Evolutionary conservation across 2,888 invertebrate genomes (phyloP).

Genomic region (Xylota segnis): DNA sequence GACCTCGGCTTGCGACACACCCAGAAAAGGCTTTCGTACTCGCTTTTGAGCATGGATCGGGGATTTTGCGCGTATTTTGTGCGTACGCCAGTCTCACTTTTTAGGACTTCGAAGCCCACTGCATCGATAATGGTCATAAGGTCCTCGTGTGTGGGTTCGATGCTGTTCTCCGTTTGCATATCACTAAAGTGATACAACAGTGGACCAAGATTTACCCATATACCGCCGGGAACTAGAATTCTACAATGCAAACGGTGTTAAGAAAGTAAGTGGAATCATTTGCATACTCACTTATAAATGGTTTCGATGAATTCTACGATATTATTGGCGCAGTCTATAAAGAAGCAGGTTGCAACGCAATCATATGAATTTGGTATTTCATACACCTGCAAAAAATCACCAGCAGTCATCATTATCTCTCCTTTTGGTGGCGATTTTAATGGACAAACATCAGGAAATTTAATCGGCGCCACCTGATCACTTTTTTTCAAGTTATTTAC

Average conservation of each 20-base stretch:
- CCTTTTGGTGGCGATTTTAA: slow-evolving; percentile 86
- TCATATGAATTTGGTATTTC: slow-evolving; percentile 86
- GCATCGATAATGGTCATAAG: slow-evolving; percentile 91
- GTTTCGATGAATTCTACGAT: slow-evolving; percentile 97
- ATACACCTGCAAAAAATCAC: slow-evolving; percentile 94
- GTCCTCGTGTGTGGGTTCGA: slow-evolving; percentile 96
- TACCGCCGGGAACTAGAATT: slow-evolving; percentile 94
- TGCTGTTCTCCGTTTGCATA: slow-evolving; percentile 93
- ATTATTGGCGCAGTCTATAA: slow-evolving; percentile 99
- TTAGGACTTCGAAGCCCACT: slow-evolving; percentile 92
- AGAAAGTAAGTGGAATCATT: background rate
- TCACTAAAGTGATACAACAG: slow-evolving; percentile 96
- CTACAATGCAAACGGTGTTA: slow-evolving; percentile 71
- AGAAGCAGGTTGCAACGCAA: slow-evolving; percentile 98
- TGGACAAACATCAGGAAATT: slow-evolving; percentile 96
- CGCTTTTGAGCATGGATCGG: slow-evolving; percentile 95
- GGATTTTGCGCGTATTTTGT: slow-evolving; percentile 97
- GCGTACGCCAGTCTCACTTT: slow-evolving; percentile 89
- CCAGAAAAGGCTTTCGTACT: slow-evolving; percentile 96
- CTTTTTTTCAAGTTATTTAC: slow-evolving; percentile 93
- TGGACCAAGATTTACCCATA: slow-evolving; percentile 96
- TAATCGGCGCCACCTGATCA: slow-evolving; percentile 91
- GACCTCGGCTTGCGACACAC: slow-evolving; percentile 91
- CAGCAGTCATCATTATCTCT: slow-evolving; percentile 97
- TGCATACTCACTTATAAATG: slow-evolving; percentile 87